Base-by-base conservation (phyloP, 2,888 invertebrate species). In the Nomada lathburiana region DNA sequence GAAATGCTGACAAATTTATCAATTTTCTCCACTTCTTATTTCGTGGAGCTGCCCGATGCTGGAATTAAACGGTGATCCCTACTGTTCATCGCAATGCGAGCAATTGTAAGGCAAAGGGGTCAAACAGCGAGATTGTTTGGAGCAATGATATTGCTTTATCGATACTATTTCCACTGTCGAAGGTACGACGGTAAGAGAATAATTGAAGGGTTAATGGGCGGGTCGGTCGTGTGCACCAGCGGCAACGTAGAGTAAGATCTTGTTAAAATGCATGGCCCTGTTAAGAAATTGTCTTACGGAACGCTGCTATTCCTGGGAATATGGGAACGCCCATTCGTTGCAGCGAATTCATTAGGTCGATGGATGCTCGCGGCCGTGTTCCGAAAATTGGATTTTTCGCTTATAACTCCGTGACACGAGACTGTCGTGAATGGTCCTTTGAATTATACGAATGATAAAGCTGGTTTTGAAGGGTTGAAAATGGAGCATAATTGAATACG, bases 161-260 rank as follows among this genome's bases (percentile, higher is more conserved):
- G 36, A 5, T 36, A 36, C 7, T 36, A 7, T 36, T 36, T 36
- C 9, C 36, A 36, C 36, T 36, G 36, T 36, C 36, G 36, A 36
- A 36, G 36, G 36, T 36, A 11, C n/a, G n/a, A n/a, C 2, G 36
- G 63, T 42, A 29, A 44, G 52, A 36, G 52, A 71, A 47, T 72
- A 68, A 76, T 80, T 59, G 71, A 68, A 55, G 23, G 62, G 80
- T 80, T 70, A 82, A 80, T 67, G 67, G 70, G 63, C 29, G 44
- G 44, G 20, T 36, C 16, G 74, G 53, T 36, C 68, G 55, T 36
- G 50, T 26, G 52, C 29, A 57, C n/a, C 57, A 26, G 52, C 23
- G 77, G 13, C n/a, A 53, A n/a, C 20, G 69, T 73, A 57, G 64
- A 73, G 50, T 42, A 20, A 5, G 29, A 47, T n/a, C 79, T 53